Base-by-base conservation (phyloP, 2,888 invertebrate genomes). In the Anticlea derivata region DNA sequence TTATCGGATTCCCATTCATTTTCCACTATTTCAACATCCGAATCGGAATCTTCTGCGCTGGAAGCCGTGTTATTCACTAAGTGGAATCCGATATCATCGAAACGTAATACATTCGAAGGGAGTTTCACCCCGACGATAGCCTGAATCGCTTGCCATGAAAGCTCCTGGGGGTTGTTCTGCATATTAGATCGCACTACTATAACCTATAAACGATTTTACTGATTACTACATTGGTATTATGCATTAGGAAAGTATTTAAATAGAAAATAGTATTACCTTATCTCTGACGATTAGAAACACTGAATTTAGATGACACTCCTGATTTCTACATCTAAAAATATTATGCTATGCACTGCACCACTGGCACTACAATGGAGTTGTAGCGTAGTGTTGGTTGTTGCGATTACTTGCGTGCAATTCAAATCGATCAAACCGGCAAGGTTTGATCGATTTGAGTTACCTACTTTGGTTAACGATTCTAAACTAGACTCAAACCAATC, bases 141-240 rank as follows among this genome's bases (percentile, higher is more conserved):
- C 80, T 91, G 90, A 77, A 91, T 91, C 80, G 91, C 91, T 82
- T 91, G 90, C 91, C 91, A 91, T 87, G 91, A 91, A 85, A 91
- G 91, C 88, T 91, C 88, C 84, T 91, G 91, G 87, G 91, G 91
- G 90, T 91, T 90, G 88, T 86, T 90, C 90, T 91, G 91, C 91
- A 91, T 91, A 88, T 87, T 90, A 88, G 81, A 85, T 86, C 84
- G 90, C 79, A 86, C 90, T 88, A 91, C 78, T 88, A 79, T 91
- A 91, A 91, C 91, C 91, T 91, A 91, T 80, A 91, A 91, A 91
- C 78, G 86, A 86, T 80, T 83, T 74, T 66, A 80, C 69, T 75
- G 73, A 84, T 89, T 89, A 90, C 82, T 78, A 73, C 64, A 70
- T 49, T 64, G 65, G 58, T 64, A 70, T 62, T 54, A 69, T 65